Evolutionary conservation across 2,113 vertebrate genomes (phyloP).

Genomic region (Sebastes schlegelii): DNA sequence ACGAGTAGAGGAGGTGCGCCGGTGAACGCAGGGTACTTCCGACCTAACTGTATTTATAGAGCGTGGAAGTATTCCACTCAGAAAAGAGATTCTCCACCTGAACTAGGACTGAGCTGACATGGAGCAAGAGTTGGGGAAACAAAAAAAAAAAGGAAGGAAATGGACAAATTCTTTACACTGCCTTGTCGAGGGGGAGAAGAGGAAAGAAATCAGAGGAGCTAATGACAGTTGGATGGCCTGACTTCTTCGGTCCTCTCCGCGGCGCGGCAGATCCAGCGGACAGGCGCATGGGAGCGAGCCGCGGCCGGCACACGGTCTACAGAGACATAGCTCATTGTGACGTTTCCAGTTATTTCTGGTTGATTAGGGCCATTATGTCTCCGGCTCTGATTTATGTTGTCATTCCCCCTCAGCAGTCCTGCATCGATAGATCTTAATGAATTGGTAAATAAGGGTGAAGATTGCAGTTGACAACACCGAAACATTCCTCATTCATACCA

Average conservation of each 20-base stretch:
- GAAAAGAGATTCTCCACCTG: slow-evolving; percentile 41
- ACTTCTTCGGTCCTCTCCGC: slow-evolving; percentile 46
- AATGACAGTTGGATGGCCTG: slow-evolving; percentile 83
- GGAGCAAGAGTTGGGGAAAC: slow-evolving; percentile 72
- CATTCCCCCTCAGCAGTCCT: slow-evolving; percentile 97
- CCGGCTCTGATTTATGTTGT: slow-evolving; percentile 99
- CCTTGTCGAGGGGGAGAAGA: slow-evolving; percentile 59
- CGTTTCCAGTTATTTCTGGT: slow-evolving; percentile 99
- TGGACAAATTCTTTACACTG: slow-evolving; percentile 66
- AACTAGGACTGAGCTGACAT: slow-evolving; percentile 65
- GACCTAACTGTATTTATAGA: slow-evolving; percentile 79
- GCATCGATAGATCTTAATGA: slow-evolving; percentile 99
- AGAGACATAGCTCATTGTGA: slow-evolving; percentile 99
- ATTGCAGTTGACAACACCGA: slow-evolving; percentile 99
- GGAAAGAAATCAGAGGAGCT: slow-evolving; percentile 80
- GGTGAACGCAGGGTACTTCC: slow-evolving; percentile 84
- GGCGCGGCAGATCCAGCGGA: slow-evolving; percentile 58
- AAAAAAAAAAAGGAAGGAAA: slow-evolving; percentile 87
- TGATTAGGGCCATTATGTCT: slow-evolving; percentile 99
- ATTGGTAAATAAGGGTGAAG: slow-evolving; percentile 99
- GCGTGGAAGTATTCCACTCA: slow-evolving; percentile 54
- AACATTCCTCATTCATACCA: slow-evolving; percentile 99
- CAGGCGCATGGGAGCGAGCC: slow-evolving; percentile 50
- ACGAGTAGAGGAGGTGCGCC: slow-evolving; percentile 81
- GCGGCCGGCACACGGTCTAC: slow-evolving; percentile 64